Base-by-base conservation (phyloP, 2,113 vertebrate species). In the Hippoglossus stenolepis region DNA sequence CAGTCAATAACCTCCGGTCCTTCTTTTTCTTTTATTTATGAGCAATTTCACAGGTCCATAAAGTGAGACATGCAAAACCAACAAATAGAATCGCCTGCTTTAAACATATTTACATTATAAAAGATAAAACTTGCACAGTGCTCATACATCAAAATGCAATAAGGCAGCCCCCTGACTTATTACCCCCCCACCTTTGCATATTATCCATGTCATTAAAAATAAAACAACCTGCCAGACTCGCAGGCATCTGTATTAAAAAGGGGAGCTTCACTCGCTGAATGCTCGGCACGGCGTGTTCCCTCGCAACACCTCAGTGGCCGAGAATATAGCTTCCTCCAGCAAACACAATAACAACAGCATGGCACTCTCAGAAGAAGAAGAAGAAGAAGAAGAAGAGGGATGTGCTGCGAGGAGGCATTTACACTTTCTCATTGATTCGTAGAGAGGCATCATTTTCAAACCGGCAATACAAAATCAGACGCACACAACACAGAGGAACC, bases 371-470 rank as follows among this genome's bases (percentile, higher is more conserved):
- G 31, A 31, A 18, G 2, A 66, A 56, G 65, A 40, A 40, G 2
- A 66, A 56, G 65, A 40, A 40, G 9, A 21, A 17, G 2, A 70
- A 60, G 68, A 58, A 68, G 65, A 86, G 13, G 26, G 54, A 35
- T 80, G 26, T 53, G 71, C 58, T 21, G 7, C 11, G 57, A 65
- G n/a, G 11, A 81, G 43, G 18, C 20, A 8, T 58, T 83, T 73
- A 70, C 31, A 59, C 66, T 35, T 54, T 71, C 74, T 63, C 56
- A 66, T 18, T n/a, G 73, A 87, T 69, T 82, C 71, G 70, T 67
- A 71, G 86, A 89, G 26, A 54, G 73, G 47, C 61, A 45, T 69
- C 57, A 38, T 63, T 85, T 83, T 78, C 26, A 85, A 31, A 74
- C 65, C n/a, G 8, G 70, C 56, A 60, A 24, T 14, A 71, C 67